Evolutionary conservation across 35 echinoderm and acorn worm genomes (phyloP), one percentile per base, ranked within the genome.

Genomic region (Lytechinus pictus): DNA sequence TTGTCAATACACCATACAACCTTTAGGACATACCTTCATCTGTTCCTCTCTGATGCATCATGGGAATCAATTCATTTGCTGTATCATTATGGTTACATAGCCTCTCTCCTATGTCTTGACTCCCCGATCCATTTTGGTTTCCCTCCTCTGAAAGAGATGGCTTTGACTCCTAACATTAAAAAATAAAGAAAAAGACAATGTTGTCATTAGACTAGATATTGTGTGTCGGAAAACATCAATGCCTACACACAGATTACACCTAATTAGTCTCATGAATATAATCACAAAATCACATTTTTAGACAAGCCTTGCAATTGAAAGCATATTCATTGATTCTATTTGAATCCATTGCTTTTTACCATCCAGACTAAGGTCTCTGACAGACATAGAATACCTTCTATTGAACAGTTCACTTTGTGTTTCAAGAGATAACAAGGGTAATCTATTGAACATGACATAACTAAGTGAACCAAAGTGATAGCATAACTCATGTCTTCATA

Each of bases 21-120:
- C 66, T 24, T 16, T 8, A n/a, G n/a, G 66, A 79, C 66, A 24
- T 7, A 79, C 66, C 66, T 79, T 79, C 66, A 8, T 79, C 66
- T 79, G 66, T 79, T 24, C 66, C 66, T 79, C 66, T 24, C 21
- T 79, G 66, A n/a, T 79, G 54, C 92, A 93, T 93, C 92, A 93
- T 93, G 60, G 91, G 54, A 54, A 92, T 86, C 13, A 94, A 86
- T 54, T 96, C 61, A 54, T 90, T 79, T 66, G 33, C 87, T 1
- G 58, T 56, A 44, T 92, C 87, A 12, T 28, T 57, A 87, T 96
- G 95, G 51, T 96, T 89, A 54, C 95, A 96, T 44, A 96, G 56
- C n/a, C 57, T 57, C 33, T 96, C 89, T 33, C 95, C 95, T 8
- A 96, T 91, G 29, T 57, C 95, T 21, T 96, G 87, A 72, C 89